Evolutionary conservation across 2,113 vertebrate genomes (phyloP).

Genomic region (Mus musculus): GRCm39 chr12:109708501-109709000

Average conservation of each 20-base stretch:
- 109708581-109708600: background rate
- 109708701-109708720: accelerated
- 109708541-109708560: background rate
- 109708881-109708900: constrained; percentile 30
- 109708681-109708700: accelerated
- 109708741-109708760: accelerated
- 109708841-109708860: constrained; percentile 59
- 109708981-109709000: background rate
- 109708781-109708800: background rate
- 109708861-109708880: constrained; percentile 68
- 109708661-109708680: accelerated
- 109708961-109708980: accelerated
- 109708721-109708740: constrained; percentile 17
- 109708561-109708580: background rate
- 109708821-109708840: background rate
- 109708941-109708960: background rate
- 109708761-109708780: background rate
- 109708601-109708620: too few species aligned
- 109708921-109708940: background rate
- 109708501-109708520: background rate
- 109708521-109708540: background rate
- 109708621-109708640: background rate
- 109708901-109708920: constrained; percentile 66
- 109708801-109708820: accelerated
- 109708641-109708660: accelerated